Conservation (phyloP, 2,113 vertebrate genomes). For the Casuarius casuarius region DNA sequence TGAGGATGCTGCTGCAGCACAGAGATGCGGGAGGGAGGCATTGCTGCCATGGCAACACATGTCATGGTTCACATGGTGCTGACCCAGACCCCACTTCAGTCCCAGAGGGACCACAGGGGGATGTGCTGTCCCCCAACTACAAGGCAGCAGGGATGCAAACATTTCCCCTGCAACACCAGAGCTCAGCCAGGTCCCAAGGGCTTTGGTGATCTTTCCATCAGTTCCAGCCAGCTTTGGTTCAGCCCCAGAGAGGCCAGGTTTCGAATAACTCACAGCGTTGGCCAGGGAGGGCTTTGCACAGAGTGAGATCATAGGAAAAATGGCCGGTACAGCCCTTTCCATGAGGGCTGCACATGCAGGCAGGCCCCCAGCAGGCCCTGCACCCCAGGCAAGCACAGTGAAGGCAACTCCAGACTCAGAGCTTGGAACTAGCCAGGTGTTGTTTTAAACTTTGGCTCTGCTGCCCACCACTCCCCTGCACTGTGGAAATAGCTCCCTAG, state of each 20-base stretch:
- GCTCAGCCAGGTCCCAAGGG: not conserved
- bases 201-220: not conserved
- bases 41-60: not conserved
- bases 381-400: not conserved
- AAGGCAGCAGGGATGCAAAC: not conserved
- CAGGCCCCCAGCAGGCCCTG: not conserved
- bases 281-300: not conserved
- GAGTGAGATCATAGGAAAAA: constrained; percentile 11
- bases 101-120: accelerated
- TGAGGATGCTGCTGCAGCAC: not conserved
- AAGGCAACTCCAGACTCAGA: not conserved
- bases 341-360: accelerated
- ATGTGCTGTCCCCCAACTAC: accelerated
- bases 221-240: not conserved
- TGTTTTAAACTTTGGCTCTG: not conserved
- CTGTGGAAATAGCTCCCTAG: accelerated
- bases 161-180: not conserved
- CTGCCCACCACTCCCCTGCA: not conserved
- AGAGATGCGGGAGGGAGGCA: not conserved
- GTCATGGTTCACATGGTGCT: not conserved
- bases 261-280: not conserved
- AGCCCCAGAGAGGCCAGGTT: not conserved
- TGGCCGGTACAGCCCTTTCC: not conserved
- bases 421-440: not conserved
- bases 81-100: not conserved